These are phyloP conservation scores for Sesia bembeciformis DNA, from an alignment of 2,888 invertebrate species.

Conservation along the genomic window DNA sequence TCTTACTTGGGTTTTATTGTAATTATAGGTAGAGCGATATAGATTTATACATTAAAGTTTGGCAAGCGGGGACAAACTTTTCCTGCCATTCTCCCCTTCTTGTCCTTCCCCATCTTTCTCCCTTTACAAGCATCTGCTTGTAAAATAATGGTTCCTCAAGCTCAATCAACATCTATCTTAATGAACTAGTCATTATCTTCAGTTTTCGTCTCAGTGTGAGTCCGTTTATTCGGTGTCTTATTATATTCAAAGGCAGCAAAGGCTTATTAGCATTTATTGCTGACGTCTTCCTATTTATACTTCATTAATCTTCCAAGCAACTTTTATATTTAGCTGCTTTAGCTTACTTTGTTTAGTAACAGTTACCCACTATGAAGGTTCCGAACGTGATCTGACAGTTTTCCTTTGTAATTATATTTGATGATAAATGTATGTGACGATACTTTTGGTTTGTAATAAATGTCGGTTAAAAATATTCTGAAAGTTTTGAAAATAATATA, in stretches of 20 bases:
- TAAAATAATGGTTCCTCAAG: neutral
- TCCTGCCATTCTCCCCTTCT: too few species aligned
- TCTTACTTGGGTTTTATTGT: too few species aligned
- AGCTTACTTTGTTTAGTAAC: conserved; percentile 15
- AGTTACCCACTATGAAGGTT: conserved; percentile 4
- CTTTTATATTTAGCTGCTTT: conserved; percentile 23
- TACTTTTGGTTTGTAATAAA: too few species aligned
- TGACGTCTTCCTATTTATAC: conserved; percentile 14
- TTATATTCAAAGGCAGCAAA: conserved; percentile 16
- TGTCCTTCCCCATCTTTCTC: neutral
- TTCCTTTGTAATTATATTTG: neutral
- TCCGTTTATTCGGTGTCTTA: conserved; percentile 1
- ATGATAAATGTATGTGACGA: neutral
- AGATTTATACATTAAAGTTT: too few species aligned
- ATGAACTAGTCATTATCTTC: conserved; percentile 1
- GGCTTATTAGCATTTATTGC: conserved; percentile 18
- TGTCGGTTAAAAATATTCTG: too few species aligned
- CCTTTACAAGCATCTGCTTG: neutral
- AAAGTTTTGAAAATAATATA: too few species aligned
- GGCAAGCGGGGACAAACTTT: too few species aligned
- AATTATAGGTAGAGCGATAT: too few species aligned
- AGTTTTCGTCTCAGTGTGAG: conserved; percentile 1
- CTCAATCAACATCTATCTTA: neutral
- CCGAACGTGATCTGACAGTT: neutral
- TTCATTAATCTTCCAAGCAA: conserved; percentile 27